Evolutionary conservation across 2,113 vertebrate genomes (phyloP).

Genomic region (Lichenostomus cassidix): DNA sequence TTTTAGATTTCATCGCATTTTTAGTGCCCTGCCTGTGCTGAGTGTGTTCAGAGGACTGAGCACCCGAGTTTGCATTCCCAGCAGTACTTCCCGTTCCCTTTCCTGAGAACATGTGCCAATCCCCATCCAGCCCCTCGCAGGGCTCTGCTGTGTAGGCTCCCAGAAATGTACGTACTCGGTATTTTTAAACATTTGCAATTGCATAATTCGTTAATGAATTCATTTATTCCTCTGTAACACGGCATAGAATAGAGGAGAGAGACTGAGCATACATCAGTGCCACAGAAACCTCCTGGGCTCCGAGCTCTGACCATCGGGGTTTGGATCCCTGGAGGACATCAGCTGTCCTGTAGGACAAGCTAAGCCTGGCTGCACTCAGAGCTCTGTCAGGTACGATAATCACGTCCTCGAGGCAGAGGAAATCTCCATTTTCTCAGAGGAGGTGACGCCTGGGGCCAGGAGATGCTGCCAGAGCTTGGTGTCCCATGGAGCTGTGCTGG

Average conservation of each 20-base stretch:
- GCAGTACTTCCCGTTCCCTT: background rate
- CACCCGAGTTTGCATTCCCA: background rate
- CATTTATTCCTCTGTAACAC: background rate
- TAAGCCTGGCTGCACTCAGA: background rate
- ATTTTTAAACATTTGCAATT: constrained; percentile 28
- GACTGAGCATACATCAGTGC: background rate
- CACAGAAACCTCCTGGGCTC: background rate
- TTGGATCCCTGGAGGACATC: background rate
- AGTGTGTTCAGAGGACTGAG: background rate
- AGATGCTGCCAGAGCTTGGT: background rate
- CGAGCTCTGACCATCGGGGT: background rate
- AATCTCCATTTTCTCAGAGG: background rate
- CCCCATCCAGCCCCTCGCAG: background rate
- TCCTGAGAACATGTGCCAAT: background rate
- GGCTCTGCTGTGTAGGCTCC: background rate
- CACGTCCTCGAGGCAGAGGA: background rate
- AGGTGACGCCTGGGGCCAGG: background rate
- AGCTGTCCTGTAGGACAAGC: background rate
- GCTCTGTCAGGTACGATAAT: background rate
- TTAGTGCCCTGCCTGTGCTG: background rate
- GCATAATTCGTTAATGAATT: constrained; percentile 10
- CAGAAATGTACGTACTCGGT: background rate
- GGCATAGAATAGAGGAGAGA: background rate
- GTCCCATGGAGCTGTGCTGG: background rate
- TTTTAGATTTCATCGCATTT: background rate